Evolutionary conservation across 2,113 vertebrate species (phyloP).

Genomic region (Lepidothrix coronata): DNA sequence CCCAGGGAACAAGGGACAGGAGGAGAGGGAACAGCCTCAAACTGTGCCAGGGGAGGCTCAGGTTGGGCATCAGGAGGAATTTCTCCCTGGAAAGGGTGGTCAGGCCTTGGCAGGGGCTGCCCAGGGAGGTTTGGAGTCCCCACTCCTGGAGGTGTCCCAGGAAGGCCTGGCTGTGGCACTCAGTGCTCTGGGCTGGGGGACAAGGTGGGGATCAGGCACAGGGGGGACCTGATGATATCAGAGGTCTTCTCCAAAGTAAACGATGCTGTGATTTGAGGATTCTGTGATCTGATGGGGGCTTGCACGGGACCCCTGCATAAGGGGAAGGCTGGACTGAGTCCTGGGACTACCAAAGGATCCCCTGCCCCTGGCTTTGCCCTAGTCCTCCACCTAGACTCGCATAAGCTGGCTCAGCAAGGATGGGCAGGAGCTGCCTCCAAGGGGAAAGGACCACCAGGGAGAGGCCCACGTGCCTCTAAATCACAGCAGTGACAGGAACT

Average conservation of each 20-base stretch:
- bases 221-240: not conserved
- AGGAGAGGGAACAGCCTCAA: not conserved
- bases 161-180: not conserved
- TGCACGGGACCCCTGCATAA: not conserved
- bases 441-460: not conserved
- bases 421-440: not conserved
- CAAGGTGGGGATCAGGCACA: not conserved
- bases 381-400: not conserved
- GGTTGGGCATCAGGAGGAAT: not conserved
- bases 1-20: not conserved
- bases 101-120: not conserved
- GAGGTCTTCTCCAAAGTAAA: not conserved
- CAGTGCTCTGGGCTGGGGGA: not conserved
- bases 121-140: not conserved
- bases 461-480: not conserved
- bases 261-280: not conserved
- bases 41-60: not conserved
- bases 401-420: not conserved
- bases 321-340: not conserved
- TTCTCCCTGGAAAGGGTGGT: not conserved
- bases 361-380: not conserved
- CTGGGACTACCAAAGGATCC: not conserved
- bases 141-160: not conserved
- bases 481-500: not conserved
- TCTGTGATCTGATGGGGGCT: not conserved